Evolutionary conservation across 2,113 vertebrate genomes (phyloP).

Genomic region (Procavia capensis): DNA sequence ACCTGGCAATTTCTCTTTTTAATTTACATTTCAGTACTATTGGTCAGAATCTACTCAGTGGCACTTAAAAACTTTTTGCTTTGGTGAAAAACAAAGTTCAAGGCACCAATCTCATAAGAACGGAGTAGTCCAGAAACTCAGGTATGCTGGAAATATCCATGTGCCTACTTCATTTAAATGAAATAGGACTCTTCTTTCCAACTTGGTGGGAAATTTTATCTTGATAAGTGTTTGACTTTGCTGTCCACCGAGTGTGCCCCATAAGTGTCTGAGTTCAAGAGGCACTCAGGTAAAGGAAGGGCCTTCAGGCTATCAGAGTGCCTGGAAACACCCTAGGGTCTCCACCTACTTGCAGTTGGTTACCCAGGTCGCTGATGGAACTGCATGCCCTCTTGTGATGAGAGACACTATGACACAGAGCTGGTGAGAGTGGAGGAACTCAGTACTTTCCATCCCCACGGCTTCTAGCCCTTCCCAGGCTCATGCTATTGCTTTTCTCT

Average conservation of each 20-base stretch:
- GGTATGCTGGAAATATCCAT: background rate
- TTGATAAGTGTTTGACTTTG: rapidly evolving
- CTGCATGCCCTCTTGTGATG: background rate
- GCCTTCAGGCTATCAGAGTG: background rate
- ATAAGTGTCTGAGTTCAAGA: background rate
- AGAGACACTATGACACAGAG: rapidly evolving
- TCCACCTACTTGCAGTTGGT: background rate
- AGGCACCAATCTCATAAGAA: background rate
- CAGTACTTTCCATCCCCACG: rapidly evolving
- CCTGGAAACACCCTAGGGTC: background rate
- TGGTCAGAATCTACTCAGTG: background rate
- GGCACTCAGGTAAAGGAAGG: background rate
- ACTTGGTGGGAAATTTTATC: background rate
- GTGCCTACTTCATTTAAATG: background rate
- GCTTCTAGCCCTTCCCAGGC: background rate
- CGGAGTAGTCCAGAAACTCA: background rate
- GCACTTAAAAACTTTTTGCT: background rate
- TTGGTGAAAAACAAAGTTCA: background rate
- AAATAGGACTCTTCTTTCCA: background rate
- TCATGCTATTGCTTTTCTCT: rapidly evolving
- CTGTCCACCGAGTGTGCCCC: background rate
- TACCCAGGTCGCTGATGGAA: background rate
- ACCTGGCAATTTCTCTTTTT: background rate
- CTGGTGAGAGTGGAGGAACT: rapidly evolving
- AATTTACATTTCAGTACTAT: background rate